phyloP scores from a whole-genome alignment of 2,113 vertebrate species.

The Brachypteracias leptosomus region DNA sequence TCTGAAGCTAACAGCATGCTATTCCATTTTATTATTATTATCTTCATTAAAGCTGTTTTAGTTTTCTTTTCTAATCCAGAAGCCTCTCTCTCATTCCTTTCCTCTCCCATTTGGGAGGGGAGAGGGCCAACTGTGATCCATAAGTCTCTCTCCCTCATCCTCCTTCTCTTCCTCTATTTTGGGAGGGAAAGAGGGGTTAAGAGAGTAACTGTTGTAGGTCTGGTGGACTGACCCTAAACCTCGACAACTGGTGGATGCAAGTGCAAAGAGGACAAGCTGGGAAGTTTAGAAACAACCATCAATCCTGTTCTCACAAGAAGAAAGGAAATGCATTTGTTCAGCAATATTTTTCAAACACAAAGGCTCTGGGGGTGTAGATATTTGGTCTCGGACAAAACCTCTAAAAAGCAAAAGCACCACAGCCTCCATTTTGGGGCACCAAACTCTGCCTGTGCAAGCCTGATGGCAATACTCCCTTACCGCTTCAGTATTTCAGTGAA shows the following conservation, averaged over 20 bases:
- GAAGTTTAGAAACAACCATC: not conserved
- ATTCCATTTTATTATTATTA: too few relatives aligned
- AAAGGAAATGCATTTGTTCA: not conserved
- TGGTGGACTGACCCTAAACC: too few relatives aligned
- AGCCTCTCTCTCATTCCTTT: too few relatives aligned
- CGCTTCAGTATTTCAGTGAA: conserved; percentile 87
- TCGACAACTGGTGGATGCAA: not conserved
- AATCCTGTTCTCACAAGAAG: not conserved
- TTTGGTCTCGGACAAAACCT: not conserved
- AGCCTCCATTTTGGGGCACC: not conserved
- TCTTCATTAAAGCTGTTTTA: too few relatives aligned
- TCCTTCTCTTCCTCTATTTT: too few relatives aligned
- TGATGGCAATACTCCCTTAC: conserved; percentile 63
- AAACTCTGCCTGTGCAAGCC: not conserved
- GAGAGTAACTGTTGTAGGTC: too few relatives aligned
- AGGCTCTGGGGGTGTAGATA: not conserved
- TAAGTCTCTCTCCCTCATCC: too few relatives aligned
- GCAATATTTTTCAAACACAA: not conserved
- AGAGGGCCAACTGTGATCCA: too few relatives aligned
- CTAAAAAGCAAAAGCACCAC: not conserved
- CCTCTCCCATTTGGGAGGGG: too few relatives aligned
- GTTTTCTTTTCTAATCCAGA: too few relatives aligned
- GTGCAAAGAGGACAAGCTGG: not conserved
- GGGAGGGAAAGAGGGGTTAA: too few relatives aligned
- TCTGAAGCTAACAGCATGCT: too few relatives aligned